phyloP scores from a whole-genome alignment of 2,888 invertebrate species.

The Eilema sororculum region DNA sequence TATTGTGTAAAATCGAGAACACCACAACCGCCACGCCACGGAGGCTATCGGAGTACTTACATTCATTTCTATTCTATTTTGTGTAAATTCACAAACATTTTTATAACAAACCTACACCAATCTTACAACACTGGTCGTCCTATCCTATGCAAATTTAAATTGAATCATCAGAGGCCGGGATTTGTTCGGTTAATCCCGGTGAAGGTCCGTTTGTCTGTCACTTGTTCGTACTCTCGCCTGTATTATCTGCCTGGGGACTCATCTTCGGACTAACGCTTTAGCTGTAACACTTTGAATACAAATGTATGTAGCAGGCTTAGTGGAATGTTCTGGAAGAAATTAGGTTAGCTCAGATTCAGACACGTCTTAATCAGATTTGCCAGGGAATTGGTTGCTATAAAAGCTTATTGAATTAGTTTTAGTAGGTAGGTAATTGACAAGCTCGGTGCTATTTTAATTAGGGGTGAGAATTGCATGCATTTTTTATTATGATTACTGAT shows the following conservation, averaged over 20 bases:
- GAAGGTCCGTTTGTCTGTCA: constrained; percentile 44
- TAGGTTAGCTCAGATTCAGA: constrained; percentile 37
- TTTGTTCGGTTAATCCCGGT: constrained; percentile 62
- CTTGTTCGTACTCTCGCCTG: constrained; percentile 38
- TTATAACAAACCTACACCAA: constrained; percentile 43
- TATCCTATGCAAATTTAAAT: constrained; percentile 78
- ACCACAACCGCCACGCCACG: no score
- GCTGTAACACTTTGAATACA: constrained; percentile 48
- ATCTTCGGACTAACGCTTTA: constrained; percentile 52
- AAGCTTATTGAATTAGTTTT: constrained; percentile 5
- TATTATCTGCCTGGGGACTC: constrained; percentile 32
- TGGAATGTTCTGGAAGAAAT: constrained; percentile 47
- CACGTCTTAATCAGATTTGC: constrained; percentile 44
- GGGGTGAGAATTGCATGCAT: not conserved
- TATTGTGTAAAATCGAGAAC: no score
- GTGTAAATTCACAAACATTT: constrained; percentile 19
- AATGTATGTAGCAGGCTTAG: constrained; percentile 51
- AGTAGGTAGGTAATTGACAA: not conserved
- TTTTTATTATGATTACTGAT: not conserved
- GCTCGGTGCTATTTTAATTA: not conserved
- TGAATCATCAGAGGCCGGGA: constrained; percentile 72
- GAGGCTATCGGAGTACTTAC: no score
- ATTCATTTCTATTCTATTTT: not conserved
- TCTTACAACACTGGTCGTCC: constrained; percentile 47
- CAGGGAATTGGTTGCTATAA: constrained; percentile 27